A percentile compares a stretch with the other conserved stretches of the same genome.
phyloP scores from a whole-genome alignment of 2,797 vertebrate genomes.

The Rhinogobio ventralis region DNA sequence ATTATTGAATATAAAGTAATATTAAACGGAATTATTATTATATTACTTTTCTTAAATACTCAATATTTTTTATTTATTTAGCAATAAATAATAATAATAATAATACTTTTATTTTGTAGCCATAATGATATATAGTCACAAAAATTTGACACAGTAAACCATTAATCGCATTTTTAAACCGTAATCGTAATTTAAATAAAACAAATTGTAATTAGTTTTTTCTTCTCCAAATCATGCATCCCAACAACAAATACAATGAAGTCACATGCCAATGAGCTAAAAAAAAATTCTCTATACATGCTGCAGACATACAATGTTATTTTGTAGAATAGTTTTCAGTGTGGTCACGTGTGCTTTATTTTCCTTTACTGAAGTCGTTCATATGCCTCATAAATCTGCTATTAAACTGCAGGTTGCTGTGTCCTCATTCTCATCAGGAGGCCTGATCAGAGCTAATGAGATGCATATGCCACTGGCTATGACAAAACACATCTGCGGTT shows the following conservation, averaged over 20 bases:
- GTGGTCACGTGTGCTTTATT: not conserved
- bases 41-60: not conserved
- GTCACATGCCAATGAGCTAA: not conserved
- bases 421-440: not conserved
- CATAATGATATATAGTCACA: not conserved
- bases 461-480: slow-evolving; percentile 31
- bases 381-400: not conserved
- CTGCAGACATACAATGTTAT: not conserved
- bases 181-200: too few relatives aligned
- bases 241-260: not conserved
- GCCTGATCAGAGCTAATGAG: slow-evolving; percentile 43
- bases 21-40: not conserved
- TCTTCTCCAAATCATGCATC: not conserved
- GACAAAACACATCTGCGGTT: slow-evolving; percentile 10
- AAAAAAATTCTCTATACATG: not conserved
- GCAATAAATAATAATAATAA: not conserved
- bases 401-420: not conserved
- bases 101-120: not conserved
- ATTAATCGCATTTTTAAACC: not conserved
- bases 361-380: not conserved
- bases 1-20: not conserved
- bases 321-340: not conserved
- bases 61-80: not conserved
- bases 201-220: too few relatives aligned
- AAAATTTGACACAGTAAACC: not conserved